Evolutionary conservation across 2,888 invertebrate genomes (phyloP).

Genomic region (Arge pagana): DNA sequence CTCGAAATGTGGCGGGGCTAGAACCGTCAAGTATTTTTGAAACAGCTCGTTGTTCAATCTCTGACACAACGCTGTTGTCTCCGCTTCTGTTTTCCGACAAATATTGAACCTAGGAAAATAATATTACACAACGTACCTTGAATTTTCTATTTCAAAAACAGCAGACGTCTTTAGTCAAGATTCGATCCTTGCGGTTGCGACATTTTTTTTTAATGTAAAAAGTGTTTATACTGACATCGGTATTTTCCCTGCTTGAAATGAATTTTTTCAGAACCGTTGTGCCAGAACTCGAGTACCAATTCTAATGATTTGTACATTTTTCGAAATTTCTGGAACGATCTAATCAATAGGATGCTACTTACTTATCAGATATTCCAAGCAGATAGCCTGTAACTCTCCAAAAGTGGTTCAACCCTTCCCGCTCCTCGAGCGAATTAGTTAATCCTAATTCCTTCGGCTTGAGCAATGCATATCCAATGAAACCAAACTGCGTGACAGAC

Average conservation of each 20-base stretch:
- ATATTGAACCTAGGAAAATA: constrained; percentile 66
- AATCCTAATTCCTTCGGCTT: constrained; percentile 68
- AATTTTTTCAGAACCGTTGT: no score
- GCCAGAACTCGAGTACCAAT: no score
- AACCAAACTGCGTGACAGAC: constrained; percentile 83
- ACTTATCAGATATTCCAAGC: constrained; percentile 80
- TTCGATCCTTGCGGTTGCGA: no score
- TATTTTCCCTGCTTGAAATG: no score
- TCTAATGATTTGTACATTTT: no score
- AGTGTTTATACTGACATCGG: no score
- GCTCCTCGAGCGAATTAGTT: constrained; percentile 60
- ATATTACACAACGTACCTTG: no score
- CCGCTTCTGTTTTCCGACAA: constrained; percentile 65
- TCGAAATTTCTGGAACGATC: background rate
- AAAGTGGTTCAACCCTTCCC: constrained; percentile 75
- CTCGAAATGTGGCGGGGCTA: constrained; percentile 65
- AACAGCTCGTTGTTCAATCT: constrained; percentile 62
- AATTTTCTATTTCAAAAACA: constrained; percentile 1
- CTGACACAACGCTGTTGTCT: constrained; percentile 65
- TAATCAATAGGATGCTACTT: constrained; percentile 31
- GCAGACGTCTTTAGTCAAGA: no score
- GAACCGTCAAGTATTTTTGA: constrained; percentile 63
- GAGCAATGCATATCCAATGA: constrained; percentile 73
- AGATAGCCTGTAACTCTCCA: constrained; percentile 82
- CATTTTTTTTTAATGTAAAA: no score